Evolutionary conservation across 2,888 invertebrate species (phyloP).

Genomic region (Sclerodermus sp.): DNA sequence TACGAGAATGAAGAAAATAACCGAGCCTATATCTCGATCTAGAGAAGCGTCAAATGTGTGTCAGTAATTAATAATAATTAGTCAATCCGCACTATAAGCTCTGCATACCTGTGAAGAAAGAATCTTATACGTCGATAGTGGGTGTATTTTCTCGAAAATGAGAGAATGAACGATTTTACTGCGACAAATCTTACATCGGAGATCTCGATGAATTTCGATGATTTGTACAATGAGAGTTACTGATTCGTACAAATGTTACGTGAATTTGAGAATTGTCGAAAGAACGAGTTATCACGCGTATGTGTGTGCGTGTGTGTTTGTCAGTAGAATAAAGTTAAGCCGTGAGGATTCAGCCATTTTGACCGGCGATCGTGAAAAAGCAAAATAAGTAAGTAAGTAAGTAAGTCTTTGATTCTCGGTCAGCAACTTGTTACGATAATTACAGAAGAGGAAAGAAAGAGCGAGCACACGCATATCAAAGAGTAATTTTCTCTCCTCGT

Average conservation of each 20-base stretch:
- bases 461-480: no score
- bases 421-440: no score
- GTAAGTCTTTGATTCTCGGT: no score
- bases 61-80: conserved; percentile 33
- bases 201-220: conserved; percentile 15
- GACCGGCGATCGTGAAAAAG: conserved; percentile 9
- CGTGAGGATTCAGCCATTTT: conserved; percentile 20
- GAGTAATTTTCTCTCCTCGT: no score
- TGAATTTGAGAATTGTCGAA: no score
- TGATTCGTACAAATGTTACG: conserved; percentile 10
- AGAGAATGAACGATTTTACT: conserved; percentile 32
- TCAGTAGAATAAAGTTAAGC: background rate
- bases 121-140: conserved; percentile 31
- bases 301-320: background rate
- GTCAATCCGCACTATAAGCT: conserved; percentile 49
- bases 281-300: no score
- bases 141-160: conserved; percentile 14
- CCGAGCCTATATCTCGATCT: conserved; percentile 41
- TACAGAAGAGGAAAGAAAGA: no score
- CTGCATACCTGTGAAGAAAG: conserved; percentile 50
- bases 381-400: conserved; percentile 13
- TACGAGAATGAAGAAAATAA: conserved; percentile 7
- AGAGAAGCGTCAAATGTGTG: conserved; percentile 38
- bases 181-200: no score
- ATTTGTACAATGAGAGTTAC: conserved; percentile 37